A percentile compares a stretch with the other conserved stretches of the same genome.
Evolutionary conservation across 2,888 invertebrate species (phyloP).

Genomic region (Cosmorhoe ocellata): DNA sequence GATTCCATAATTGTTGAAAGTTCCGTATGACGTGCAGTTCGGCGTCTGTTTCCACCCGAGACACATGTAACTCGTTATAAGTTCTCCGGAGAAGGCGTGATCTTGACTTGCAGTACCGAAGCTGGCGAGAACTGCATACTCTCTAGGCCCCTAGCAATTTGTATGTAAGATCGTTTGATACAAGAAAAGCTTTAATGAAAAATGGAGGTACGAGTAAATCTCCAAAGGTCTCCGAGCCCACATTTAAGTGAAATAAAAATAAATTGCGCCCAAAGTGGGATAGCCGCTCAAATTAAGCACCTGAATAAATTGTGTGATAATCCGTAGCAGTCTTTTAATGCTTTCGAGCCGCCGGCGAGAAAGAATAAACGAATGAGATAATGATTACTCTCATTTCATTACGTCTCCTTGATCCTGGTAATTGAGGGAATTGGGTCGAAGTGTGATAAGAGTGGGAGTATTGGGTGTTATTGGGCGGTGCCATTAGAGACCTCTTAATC

Average conservation of each 20-base stretch:
- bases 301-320: slow-evolving; percentile 82
- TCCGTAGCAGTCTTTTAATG: slow-evolving; percentile 78
- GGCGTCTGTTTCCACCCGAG: slow-evolving; percentile 41
- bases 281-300: slow-evolving; percentile 80
- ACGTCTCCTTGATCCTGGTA: slow-evolving; percentile 78
- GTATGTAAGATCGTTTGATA: slow-evolving; percentile 12
- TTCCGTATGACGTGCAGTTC: slow-evolving; percentile 48
- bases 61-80: slow-evolving; percentile 66
- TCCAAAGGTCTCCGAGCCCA: slow-evolving; percentile 53
- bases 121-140: slow-evolving; percentile 46
- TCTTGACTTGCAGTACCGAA: slow-evolving; percentile 35
- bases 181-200: slow-evolving; percentile 59
- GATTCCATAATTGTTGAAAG: slow-evolving; percentile 68
- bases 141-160: slow-evolving; percentile 4
- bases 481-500: slow-evolving; percentile 74
- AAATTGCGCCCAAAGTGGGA: slow-evolving; percentile 75
- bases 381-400: slow-evolving; percentile 81
- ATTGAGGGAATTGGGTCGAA: slow-evolving; percentile 79
- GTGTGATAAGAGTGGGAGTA: slow-evolving; percentile 68
- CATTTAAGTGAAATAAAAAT: slow-evolving; percentile 79
- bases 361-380: slow-evolving; percentile 76
- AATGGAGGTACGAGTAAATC: slow-evolving; percentile 59
- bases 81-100: slow-evolving; percentile 48
- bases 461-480: slow-evolving; percentile 65
- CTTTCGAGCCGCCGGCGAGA: slow-evolving; percentile 65